Base-by-base conservation (phyloP, 2,888 invertebrate genomes). In the Palloptera scutellata region DNA sequence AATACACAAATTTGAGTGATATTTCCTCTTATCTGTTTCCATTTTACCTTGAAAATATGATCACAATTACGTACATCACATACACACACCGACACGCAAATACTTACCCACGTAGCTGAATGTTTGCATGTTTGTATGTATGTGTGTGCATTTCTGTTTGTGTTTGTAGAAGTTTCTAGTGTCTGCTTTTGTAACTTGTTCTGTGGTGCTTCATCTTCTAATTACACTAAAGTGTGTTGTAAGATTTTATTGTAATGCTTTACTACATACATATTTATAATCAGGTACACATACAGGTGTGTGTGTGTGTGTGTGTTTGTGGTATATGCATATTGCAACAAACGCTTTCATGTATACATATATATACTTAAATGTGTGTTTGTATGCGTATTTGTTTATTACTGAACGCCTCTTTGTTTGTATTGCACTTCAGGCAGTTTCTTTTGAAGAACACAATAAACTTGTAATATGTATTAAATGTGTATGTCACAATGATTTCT, bases 381-480 rank as follows among this genome's bases (percentile, higher is more conserved):
- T 48, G 40, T 19, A 61, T 30, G 41, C 17, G 61, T 42, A 42
- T 41, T 59, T 64, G 19, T 61, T 64, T 63, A 41, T 62, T 64
- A 54, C 65, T 67, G 63, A 48, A 69, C 64, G 64, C 30, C 42
- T 55, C 40, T 30, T 52, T 64, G 66, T 69, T 53, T 66, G 45
- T 57, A 70, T 63, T 60, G 41, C 67, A 53, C 72, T 65, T 68
- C 59, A 54, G 70, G 67, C 70, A 60, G 52, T 61, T 53, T 53
- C 17, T 30, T 30, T 30, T 30, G 30, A 30, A 30, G 6, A 4
- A 30, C 6, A 30, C 30, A 30, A 30, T 2, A 30, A 30, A 30
- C 30, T 30, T 30, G 30, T 30, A 30, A n/a, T n/a, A n/a, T n/a
- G n/a, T n/a, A n/a, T n/a, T n/a, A n/a, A 30, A 30, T 30, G 3